Evolutionary conservation across 2,797 vertebrate species (phyloP).

Genomic region (Gallirallus australis): DNA sequence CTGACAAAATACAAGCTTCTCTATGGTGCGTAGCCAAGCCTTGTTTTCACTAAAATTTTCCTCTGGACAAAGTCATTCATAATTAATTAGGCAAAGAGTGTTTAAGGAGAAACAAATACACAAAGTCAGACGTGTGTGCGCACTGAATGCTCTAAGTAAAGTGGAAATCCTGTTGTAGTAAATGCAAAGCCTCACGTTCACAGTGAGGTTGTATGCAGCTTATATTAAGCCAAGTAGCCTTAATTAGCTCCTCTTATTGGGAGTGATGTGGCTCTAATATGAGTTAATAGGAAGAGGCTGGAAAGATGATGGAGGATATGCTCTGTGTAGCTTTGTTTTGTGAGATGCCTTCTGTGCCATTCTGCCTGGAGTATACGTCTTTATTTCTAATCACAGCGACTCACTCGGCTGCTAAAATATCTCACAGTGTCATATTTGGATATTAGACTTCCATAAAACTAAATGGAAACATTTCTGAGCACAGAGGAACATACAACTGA

Average conservation of each 20-base stretch:
- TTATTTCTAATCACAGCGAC: background rate
- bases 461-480: background rate
- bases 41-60: background rate
- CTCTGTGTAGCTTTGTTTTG: background rate
- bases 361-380: background rate
- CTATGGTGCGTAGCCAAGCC: background rate
- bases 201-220: background rate
- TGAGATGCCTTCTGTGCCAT: background rate
- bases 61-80: background rate
- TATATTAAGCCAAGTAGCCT: background rate
- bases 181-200: background rate
- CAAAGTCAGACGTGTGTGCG: rapidly evolving
- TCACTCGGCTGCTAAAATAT: background rate
- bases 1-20: background rate
- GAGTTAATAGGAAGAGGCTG: background rate
- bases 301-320: background rate
- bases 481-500: background rate
- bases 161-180: background rate
- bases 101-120: conserved; percentile 16
- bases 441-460: background rate
- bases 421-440: background rate
- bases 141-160: background rate
- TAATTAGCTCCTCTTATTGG: background rate
- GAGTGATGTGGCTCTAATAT: background rate
- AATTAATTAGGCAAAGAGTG: conserved; percentile 44